phyloP scores from a whole-genome alignment of 53 echinoderm and acorn worm species.

The Echinometra lucunter region DNA sequence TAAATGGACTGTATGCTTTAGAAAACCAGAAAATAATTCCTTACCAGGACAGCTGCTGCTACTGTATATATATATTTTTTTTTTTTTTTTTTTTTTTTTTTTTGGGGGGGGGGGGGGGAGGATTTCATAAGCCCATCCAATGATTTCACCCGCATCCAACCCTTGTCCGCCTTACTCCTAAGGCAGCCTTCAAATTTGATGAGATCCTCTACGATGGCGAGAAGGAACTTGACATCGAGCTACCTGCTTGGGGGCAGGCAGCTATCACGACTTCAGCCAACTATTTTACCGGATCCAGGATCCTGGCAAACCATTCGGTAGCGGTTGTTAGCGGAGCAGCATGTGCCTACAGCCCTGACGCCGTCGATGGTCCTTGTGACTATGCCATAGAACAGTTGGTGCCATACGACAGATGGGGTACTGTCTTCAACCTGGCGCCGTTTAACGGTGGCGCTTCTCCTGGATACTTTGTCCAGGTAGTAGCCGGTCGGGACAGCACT shows the following conservation, averaged over 20 bases:
- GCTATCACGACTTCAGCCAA: conserved; percentile 13
- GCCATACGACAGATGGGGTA: conserved; percentile 64
- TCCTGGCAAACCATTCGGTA: conserved; percentile 54
- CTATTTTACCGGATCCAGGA: conserved; percentile 52
- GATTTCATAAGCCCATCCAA: conserved; percentile 17
- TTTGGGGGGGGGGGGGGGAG: conserved; percentile 38
- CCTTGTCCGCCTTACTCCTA: conserved; percentile 1
- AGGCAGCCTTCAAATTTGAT: conserved; percentile 30
- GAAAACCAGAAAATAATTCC: too few species aligned
- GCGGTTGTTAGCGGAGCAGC: conserved; percentile 24
- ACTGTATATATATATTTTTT: too few species aligned
- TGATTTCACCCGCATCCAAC: conserved; percentile 15
- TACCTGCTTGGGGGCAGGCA: conserved; percentile 35
- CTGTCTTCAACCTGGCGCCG: conserved; percentile 37
- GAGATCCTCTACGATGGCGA: background rate
- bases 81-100: too few species aligned
- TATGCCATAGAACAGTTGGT: conserved; percentile 58
- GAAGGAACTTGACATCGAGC: background rate
- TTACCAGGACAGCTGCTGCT: too few species aligned
- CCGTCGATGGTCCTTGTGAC: conserved; percentile 6
- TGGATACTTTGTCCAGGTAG: conserved; percentile 59
- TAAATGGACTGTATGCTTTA: too few species aligned
- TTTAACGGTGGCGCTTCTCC: background rate
- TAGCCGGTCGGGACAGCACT: conserved; percentile 47
- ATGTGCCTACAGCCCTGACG: conserved; percentile 38